phyloP scores from a whole-genome alignment of 2,797 vertebrate genomes.

The Fratercula arctica region DNA sequence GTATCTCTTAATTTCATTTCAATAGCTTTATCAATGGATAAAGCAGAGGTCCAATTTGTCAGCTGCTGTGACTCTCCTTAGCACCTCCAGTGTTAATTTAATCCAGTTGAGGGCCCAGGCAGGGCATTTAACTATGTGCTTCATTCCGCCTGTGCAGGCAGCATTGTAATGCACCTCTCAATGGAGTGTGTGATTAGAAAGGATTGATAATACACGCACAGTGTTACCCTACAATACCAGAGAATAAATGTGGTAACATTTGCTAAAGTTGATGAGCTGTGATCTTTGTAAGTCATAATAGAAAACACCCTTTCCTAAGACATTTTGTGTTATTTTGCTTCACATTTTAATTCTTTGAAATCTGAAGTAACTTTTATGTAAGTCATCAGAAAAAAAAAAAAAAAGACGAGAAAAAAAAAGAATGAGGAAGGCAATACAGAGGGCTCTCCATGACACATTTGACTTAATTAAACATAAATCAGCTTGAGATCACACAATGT shows the following conservation, averaged over 20 bases:
- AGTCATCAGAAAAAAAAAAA: neutral
- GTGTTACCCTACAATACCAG: neutral
- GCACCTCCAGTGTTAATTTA: neutral
- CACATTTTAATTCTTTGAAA: neutral
- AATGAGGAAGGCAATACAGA: neutral
- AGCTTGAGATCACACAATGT: slow-evolving; percentile 1
- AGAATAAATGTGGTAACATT: neutral
- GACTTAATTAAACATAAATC: slow-evolving; percentile 26
- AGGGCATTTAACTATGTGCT: neutral
- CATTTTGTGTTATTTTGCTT: neutral
- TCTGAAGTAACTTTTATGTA: neutral
- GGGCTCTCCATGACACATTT: neutral
- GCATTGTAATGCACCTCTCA: neutral
- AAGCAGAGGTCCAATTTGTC: neutral
- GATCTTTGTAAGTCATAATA: neutral
- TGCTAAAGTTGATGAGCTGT: neutral
- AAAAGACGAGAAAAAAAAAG: neutral
- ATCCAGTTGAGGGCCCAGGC: neutral
- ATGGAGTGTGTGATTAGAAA: neutral
- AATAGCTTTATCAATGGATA: neutral
- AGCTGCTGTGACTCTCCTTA: neutral
- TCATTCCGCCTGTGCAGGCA: neutral
- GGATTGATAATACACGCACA: neutral
- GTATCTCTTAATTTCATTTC: neutral
- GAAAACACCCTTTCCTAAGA: neutral